phyloP scores from a whole-genome alignment of 1,140 invertebrate species.

The Lasioglossum baleicum region DNA sequence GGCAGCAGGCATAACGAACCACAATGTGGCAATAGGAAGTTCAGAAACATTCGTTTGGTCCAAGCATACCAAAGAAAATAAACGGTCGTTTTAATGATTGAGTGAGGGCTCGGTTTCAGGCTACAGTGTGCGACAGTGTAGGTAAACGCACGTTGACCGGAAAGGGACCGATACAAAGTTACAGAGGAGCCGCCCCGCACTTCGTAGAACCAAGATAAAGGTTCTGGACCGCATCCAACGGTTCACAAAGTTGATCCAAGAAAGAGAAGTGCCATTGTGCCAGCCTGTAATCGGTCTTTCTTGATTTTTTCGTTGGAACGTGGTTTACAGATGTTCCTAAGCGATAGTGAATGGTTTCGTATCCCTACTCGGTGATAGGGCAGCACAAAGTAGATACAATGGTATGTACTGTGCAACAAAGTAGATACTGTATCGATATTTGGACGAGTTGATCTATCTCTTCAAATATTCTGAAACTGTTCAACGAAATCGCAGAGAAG shows the following conservation, averaged over 20 bases:
- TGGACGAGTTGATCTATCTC: too few relatives aligned
- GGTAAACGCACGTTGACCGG: background rate
- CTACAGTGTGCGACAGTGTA: background rate
- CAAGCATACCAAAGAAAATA: background rate
- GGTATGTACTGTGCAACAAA: too few relatives aligned
- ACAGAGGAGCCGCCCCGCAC: slow-evolving; percentile 12
- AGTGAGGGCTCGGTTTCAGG: background rate
- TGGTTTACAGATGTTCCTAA: background rate
- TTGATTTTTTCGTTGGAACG: slow-evolving; percentile 8
- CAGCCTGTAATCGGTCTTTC: background rate
- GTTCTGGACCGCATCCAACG: background rate
- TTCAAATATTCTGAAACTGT: too few relatives aligned
- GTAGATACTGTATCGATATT: too few relatives aligned
- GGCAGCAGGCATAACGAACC: background rate
- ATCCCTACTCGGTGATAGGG: too few relatives aligned
- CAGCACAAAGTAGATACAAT: too few relatives aligned
- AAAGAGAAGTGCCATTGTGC: slow-evolving; percentile 15
- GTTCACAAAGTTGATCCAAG: slow-evolving; percentile 13
- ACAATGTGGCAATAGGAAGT: background rate
- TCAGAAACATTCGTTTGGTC: too few relatives aligned
- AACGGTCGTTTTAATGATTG: background rate
- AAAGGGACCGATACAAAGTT: slow-evolving; percentile 6
- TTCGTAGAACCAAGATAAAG: slow-evolving; percentile 47
- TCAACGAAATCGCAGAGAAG: too few relatives aligned
- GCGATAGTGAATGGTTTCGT: background rate